Conservation (phyloP, 2,888 invertebrate genomes). For the Clunio marinus region DNA sequence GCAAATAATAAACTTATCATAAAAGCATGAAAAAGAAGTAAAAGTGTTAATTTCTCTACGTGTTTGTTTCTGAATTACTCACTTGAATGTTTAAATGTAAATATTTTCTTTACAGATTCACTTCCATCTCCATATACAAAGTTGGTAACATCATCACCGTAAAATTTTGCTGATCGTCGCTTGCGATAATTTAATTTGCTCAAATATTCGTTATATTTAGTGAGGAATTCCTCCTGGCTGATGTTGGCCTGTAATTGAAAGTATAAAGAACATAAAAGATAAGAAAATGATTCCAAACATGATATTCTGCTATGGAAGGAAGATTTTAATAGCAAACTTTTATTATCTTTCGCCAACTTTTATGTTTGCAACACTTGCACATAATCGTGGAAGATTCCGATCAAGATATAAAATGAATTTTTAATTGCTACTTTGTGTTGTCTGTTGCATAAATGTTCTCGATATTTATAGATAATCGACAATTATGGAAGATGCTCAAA, state of each 20-base stretch:
- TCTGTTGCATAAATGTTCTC: background rate
- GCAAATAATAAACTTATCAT: background rate
- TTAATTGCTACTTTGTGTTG: constrained; percentile 7
- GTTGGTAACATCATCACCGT: constrained; percentile 20
- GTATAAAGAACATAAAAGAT: constrained; percentile 35
- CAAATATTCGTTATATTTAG: constrained; percentile 60
- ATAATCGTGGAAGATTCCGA: background rate
- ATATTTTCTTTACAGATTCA: constrained; percentile 34
- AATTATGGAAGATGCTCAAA: background rate
- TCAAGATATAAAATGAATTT: background rate
- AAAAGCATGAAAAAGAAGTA: background rate
- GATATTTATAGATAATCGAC: constrained; percentile 4
- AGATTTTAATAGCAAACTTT: too few relatives aligned
- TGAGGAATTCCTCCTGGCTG: constrained; percentile 60
- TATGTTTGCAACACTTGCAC: background rate
- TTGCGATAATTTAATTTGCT: constrained; percentile 48
- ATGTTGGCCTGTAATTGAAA: constrained; percentile 58
- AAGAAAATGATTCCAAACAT: background rate
- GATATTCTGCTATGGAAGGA: background rate
- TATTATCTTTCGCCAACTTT: background rate
- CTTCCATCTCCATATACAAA: constrained; percentile 19
- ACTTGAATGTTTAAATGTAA: constrained; percentile 39
- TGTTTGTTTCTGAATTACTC: constrained; percentile 26
- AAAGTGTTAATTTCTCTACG: background rate
- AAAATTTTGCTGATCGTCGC: constrained; percentile 40